Evolutionary conservation across 37 sponge, comb jelly and placozoan genomes (phyloP), one percentile per base, ranked within the genome.

Genomic region (Aplysina aerophoba): DNA sequence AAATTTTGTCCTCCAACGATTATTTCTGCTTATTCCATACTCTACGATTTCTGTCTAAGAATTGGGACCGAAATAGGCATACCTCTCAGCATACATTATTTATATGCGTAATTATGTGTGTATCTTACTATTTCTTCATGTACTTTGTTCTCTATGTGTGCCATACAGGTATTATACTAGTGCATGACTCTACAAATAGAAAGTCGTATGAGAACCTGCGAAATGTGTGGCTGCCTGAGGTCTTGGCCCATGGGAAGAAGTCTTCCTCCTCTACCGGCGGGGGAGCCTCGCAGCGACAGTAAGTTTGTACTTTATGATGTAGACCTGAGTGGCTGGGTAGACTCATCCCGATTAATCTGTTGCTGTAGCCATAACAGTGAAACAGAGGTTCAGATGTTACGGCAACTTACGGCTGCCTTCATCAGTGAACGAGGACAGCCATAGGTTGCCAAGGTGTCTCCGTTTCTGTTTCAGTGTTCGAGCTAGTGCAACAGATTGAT

Each of bases 161-260:
- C 19, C 39, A 13, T 59, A 39, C 75, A 90, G 99, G 99, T 59
- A 81, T 98, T 68, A 91, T 98, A 16, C 84, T 96, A 33, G 99
- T 96, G 28, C 97, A 98, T 81, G 99, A 98, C 66, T 80, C 94
- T 22, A 96, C 99, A 55, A 98, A 98, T 80, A 73, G 91, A 53
- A 98, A 98, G 89, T 94, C 95, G 20, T 92, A 94, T 82, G 87
- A 79, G 15, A 96, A 96, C 80, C 79, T 98, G 68, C 79, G 80
- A 0, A 94, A 88, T 50, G 25, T 50, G 15, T 98, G 99, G 99
- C 83, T 97, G 61, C 34, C 86, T 5, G 97, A 92, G 39, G 92
- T 86, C 25, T 54, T 75, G 6, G 82, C 65, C 62, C 82, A 64
- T 55, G 63, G 65, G 41, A 81, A 60, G 63, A 81, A 59, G 30